Percentiles rank a stretch among this genome's conserved stretches.
phyloP scores from a whole-genome alignment of 1,140 invertebrate genomes.

The Drosophila pallidifrons region DNA sequence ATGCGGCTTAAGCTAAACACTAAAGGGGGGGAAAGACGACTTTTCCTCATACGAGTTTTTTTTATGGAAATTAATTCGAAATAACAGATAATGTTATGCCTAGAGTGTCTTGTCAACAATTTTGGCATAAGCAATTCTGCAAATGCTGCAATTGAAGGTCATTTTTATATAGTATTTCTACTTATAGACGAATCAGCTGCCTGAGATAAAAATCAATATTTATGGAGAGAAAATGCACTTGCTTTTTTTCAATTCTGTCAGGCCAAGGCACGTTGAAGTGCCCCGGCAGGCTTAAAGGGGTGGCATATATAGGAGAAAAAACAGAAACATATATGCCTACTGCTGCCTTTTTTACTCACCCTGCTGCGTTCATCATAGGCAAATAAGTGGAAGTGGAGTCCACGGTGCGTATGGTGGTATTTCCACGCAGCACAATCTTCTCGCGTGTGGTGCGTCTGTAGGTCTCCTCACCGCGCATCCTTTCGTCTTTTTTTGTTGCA shows the following conservation, averaged over 20 bases:
- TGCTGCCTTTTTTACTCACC: slow-evolving; percentile 54
- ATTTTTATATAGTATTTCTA: slow-evolving; percentile 38
- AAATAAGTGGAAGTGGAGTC: slow-evolving; percentile 83
- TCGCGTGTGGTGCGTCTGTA: slow-evolving; percentile 82
- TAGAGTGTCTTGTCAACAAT: slow-evolving; percentile 54
- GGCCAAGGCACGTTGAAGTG: slow-evolving; percentile 60
- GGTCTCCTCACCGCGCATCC: slow-evolving; percentile 79
- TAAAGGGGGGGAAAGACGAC: background rate
- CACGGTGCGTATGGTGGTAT: slow-evolving; percentile 82
- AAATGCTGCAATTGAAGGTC: slow-evolving; percentile 60
- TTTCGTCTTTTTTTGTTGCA: slow-evolving; percentile 18
- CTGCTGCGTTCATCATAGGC: slow-evolving; percentile 62
- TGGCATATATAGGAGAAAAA: slow-evolving; percentile 15
- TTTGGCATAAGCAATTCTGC: slow-evolving; percentile 7
- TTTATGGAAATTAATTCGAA: slow-evolving; percentile 7
- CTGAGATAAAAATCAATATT: slow-evolving; percentile 75
- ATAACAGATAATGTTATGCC: slow-evolving; percentile 9
- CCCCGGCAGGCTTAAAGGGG: slow-evolving; percentile 42
- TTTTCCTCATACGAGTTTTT: background rate
- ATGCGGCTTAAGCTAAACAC: slow-evolving; percentile 23
- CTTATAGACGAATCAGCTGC: slow-evolving; percentile 66
- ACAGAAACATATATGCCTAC: background rate
- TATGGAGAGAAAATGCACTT: slow-evolving; percentile 30
- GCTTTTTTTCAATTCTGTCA: slow-evolving; percentile 4
- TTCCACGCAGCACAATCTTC: slow-evolving; percentile 81